Evolutionary conservation across 1,140 invertebrate genomes (phyloP).

Genomic region (Argopecten irradians): DNA sequence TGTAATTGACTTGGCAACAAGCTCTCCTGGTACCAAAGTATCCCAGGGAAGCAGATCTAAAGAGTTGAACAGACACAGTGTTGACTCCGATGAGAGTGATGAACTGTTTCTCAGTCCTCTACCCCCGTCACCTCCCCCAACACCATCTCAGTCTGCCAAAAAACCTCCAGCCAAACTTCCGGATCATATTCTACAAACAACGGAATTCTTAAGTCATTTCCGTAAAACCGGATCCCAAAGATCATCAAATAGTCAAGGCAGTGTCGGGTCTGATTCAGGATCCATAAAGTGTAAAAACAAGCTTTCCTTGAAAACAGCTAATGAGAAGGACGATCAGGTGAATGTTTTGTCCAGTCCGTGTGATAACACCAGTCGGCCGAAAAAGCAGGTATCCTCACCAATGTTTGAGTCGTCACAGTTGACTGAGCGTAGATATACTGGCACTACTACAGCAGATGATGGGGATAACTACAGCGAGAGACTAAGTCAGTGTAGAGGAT

Average conservation of each 20-base stretch:
- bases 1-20: not conserved
- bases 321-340: not conserved
- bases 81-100: constrained; percentile 44
- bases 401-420: not conserved
- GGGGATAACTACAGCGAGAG: not conserved
- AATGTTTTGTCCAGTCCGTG: not conserved
- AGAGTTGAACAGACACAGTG: not conserved
- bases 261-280: not conserved
- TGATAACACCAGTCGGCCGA: not conserved
- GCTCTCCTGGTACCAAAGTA: not conserved
- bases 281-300: not conserved
- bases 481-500: not conserved
- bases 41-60: not conserved
- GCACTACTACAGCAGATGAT: not conserved
- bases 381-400: not conserved
- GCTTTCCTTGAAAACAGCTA: not conserved
- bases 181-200: constrained; percentile 10
- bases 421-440: not conserved
- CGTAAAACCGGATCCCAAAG: not conserved
- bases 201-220: constrained; percentile 25
- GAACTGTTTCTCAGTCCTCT: constrained; percentile 60
- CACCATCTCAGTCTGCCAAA: not conserved
- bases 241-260: not conserved
- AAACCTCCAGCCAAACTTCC: not conserved
- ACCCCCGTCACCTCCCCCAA: constrained; percentile 50